Percentiles rank a stretch among this genome's conserved stretches.
Conservation (phyloP, 2,888 invertebrate species). For the Elegia similella region DNA sequence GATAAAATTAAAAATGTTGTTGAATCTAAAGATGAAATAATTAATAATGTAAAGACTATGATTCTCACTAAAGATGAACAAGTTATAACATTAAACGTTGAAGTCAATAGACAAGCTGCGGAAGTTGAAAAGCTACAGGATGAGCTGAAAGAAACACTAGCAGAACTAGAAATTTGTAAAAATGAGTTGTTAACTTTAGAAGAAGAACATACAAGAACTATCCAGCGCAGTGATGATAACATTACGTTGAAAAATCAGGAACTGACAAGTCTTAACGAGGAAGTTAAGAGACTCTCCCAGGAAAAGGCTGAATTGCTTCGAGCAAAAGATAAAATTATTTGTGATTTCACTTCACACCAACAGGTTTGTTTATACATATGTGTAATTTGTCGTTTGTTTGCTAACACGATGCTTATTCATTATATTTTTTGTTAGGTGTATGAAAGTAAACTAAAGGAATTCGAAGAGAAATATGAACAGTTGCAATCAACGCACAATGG, state of each 20-base stretch:
- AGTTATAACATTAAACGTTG: conserved; percentile 58
- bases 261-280: conserved; percentile 47
- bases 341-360: conserved; percentile 43
- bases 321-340: conserved; percentile 41
- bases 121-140: conserved; percentile 51
- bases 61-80: conserved; percentile 57
- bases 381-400: conserved; percentile 36
- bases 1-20: conserved; percentile 65
- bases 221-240: conserved; percentile 44
- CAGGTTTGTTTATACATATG: conserved; percentile 55
- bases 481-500: conserved; percentile 35
- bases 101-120: conserved; percentile 55
- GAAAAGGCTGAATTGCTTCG: conserved; percentile 34
- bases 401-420: conserved; percentile 28
- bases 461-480: conserved; percentile 37
- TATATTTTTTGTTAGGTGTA: conserved; percentile 53
- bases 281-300: conserved; percentile 41
- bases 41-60: conserved; percentile 50
- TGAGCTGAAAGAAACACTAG: conserved; percentile 56
- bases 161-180: conserved; percentile 61
- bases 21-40: conserved; percentile 54
- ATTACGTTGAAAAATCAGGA: conserved; percentile 54
- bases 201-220: conserved; percentile 54
- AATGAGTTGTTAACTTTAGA: conserved; percentile 53
- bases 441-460: conserved; percentile 43